phyloP scores from a whole-genome alignment of 2,113 vertebrate species.

The Peromyscus californicus region DNA sequence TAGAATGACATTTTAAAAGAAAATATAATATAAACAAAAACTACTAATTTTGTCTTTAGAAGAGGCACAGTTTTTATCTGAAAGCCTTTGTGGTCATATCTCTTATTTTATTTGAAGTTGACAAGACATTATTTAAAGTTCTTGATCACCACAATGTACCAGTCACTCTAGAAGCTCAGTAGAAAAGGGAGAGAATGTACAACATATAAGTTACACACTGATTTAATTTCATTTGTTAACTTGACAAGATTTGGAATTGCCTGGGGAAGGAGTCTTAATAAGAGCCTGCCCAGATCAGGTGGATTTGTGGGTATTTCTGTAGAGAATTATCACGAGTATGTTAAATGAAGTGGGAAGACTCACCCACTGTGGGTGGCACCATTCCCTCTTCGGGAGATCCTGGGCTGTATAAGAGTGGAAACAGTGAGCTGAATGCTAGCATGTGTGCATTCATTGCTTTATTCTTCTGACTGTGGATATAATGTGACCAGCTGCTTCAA shows the following conservation, averaged over 20 bases:
- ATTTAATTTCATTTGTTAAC: not conserved
- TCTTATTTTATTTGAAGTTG: slow-evolving; percentile 12
- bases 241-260: not conserved
- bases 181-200: not conserved
- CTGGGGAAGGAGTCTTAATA: not conserved
- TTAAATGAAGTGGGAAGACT: not conserved
- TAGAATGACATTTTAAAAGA: slow-evolving; percentile 31
- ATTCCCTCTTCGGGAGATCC: not conserved
- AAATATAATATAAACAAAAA: slow-evolving; percentile 36
- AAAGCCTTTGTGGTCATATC: not conserved
- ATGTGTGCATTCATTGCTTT: not conserved
- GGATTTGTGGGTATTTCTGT: not conserved
- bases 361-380: not conserved
- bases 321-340: too few relatives aligned
- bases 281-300: not conserved
- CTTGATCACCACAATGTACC: not conserved
- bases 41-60: slow-evolving; percentile 37
- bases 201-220: not conserved
- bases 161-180: not conserved
- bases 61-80: not conserved
- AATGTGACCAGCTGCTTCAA: not conserved
- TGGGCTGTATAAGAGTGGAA: not conserved
- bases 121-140: not conserved
- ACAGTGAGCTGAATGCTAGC: not conserved
- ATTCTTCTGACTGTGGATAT: not conserved